These are phyloP conservation scores for Lucifuga dentata DNA, from an alignment of 2,113 vertebrate genomes.

Conservation along the genomic window DNA sequence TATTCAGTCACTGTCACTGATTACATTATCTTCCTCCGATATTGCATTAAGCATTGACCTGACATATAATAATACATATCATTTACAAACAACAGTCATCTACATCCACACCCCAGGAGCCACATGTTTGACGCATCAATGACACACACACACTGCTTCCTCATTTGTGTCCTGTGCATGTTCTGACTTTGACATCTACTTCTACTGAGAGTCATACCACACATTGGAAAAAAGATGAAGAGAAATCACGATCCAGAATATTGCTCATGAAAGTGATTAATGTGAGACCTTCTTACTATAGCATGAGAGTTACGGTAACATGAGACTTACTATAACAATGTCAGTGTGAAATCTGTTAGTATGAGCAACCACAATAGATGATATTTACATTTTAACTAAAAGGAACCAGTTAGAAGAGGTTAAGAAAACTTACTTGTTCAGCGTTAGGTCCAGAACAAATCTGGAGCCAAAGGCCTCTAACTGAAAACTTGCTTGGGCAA, in stretches of 20 bases:
- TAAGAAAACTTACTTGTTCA: slow-evolving; percentile 93
- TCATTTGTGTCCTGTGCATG: not conserved
- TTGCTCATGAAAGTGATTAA: no score
- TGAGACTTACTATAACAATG: no score
- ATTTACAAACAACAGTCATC: slow-evolving; percentile 30
- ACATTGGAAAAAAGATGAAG: no score
- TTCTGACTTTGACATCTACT: slow-evolving; percentile 1
- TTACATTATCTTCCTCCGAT: slow-evolving; percentile 19
- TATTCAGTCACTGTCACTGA: slow-evolving; percentile 33
- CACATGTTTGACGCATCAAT: slow-evolving; percentile 4
- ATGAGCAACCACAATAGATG: no score
- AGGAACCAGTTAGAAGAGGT: not conserved
- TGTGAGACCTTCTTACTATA: no score
- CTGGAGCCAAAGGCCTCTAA: slow-evolving; percentile 94
- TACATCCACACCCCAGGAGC: not conserved
- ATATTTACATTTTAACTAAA: not conserved
- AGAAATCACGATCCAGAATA: no score
- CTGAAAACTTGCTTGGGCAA: slow-evolving; percentile 96
- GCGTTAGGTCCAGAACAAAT: slow-evolving; percentile 93
- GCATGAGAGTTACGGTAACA: no score
- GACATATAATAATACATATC: slow-evolving; percentile 36
- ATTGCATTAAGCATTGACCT: slow-evolving; percentile 45
- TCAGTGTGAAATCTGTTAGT: no score
- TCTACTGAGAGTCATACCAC: no score
- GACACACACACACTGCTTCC: not conserved